phyloP scores from a whole-genome alignment of 2,888 invertebrate genomes.

The Dolichomitus sp. region DNA sequence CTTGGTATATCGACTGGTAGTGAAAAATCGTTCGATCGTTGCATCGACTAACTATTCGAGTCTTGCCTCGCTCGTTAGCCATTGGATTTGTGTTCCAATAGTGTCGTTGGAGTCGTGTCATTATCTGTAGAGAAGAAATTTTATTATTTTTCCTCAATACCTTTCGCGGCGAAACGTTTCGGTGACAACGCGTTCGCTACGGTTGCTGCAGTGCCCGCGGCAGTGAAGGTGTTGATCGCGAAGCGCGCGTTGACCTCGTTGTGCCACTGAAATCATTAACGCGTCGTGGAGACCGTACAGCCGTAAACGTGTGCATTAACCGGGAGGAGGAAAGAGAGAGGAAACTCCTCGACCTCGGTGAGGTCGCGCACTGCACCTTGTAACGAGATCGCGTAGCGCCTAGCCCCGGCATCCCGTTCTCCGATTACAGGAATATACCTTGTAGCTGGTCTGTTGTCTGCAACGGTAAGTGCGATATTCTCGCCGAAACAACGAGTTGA shows the following conservation, averaged over 20 bases:
- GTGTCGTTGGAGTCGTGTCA: neutral
- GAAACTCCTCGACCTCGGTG: conserved; percentile 52
- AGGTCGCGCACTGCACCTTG: conserved; percentile 53
- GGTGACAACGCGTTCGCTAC: neutral
- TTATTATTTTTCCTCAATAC: neutral
- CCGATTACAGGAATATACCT: conserved; percentile 23
- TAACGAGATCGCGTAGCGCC: conserved; percentile 24
- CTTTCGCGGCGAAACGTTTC: conserved; percentile 15
- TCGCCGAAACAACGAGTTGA: too few relatives aligned
- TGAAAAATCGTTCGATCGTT: conserved; percentile 1
- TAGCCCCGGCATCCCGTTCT: conserved; percentile 33
- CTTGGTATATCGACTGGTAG: neutral
- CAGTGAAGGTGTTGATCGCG: conserved; percentile 59
- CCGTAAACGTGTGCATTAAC: neutral
- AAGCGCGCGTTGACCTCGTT: conserved; percentile 50
- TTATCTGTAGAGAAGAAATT: neutral
- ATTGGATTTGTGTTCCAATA: conserved; percentile 1
- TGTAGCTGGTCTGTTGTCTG: neutral
- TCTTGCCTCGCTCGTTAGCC: conserved; percentile 25
- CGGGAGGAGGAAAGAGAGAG: conserved; percentile 17
- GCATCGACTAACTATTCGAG: conserved; percentile 31
- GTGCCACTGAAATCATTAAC: conserved; percentile 44
- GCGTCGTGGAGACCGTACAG: neutral
- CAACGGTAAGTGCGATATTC: neutral
- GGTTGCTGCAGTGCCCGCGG: conserved; percentile 44